These are phyloP conservation scores for Spodoptera littoralis DNA, from an alignment of 2,888 invertebrate genomes.

Conservation along the genomic window DNA sequence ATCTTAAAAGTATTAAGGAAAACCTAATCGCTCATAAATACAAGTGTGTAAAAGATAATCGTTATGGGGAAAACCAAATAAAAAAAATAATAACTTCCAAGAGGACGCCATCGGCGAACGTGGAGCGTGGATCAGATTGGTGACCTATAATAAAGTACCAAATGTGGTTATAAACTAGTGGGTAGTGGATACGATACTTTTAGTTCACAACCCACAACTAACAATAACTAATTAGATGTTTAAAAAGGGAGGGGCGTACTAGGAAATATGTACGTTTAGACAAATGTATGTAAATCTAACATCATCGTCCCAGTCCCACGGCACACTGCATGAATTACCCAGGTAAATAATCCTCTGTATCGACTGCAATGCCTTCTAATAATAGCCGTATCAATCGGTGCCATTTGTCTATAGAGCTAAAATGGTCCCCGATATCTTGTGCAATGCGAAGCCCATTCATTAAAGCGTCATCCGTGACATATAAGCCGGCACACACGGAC, in stretches of 20 bases:
- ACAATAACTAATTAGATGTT: too few relatives aligned
- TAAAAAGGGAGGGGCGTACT: too few relatives aligned
- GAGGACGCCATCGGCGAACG: too few relatives aligned
- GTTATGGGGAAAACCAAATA: too few relatives aligned
- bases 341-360: constrained; percentile 60
- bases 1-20: constrained; percentile 25
- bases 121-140: too few relatives aligned
- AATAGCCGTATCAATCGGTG: constrained; percentile 77
- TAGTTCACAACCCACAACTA: too few relatives aligned
- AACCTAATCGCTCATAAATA: constrained; percentile 3
- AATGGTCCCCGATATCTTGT: constrained; percentile 71
- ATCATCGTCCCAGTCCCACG: constrained; percentile 21
- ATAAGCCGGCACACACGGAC: constrained; percentile 48
- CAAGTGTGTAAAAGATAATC: too few relatives aligned
- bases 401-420: constrained; percentile 71
- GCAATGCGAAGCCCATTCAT: constrained; percentile 72
- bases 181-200: too few relatives aligned
- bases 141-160: too few relatives aligned
- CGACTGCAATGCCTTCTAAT: constrained; percentile 65
- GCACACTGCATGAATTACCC: constrained; percentile 37
- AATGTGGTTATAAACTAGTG: too few relatives aligned
- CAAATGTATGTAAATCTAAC: constrained; percentile 17
- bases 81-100: too few relatives aligned
- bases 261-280: not conserved
- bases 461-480: constrained; percentile 64